Evolutionary conservation across 2,888 invertebrate genomes (phyloP).

Genomic region (Deilephila porcellus): DNA sequence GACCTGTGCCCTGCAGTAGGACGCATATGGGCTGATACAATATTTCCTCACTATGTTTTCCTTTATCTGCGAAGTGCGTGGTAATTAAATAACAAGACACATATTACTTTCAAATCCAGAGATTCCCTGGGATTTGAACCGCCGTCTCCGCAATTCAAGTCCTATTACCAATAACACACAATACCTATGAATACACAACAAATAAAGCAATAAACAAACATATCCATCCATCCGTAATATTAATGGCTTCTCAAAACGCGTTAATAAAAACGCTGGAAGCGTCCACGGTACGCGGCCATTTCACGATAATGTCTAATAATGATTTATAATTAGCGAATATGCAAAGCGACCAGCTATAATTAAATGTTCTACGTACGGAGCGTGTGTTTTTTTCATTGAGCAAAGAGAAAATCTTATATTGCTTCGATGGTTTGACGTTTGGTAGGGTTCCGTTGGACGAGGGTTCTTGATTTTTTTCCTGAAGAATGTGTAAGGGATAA

Average conservation of each 20-base stretch:
- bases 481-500: too few species aligned
- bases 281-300: constrained; percentile 16
- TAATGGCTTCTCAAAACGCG: constrained; percentile 11
- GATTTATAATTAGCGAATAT: constrained; percentile 53
- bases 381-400: constrained; percentile 50
- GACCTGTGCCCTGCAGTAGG: too few species aligned
- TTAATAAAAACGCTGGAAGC: constrained; percentile 4
- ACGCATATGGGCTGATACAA: too few species aligned
- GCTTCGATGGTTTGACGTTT: constrained; percentile 45
- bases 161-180: neutral
- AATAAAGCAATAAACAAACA: constrained; percentile 9
- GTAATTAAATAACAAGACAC: too few species aligned
- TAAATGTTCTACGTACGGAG: constrained; percentile 54
- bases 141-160: neutral
- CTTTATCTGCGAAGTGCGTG: too few species aligned
- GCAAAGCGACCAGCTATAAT: constrained; percentile 52
- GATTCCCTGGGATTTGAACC: too few species aligned
- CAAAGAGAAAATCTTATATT: constrained; percentile 61
- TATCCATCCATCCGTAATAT: constrained; percentile 17
- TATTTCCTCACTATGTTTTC: too few species aligned
- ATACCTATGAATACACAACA: neutral
- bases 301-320: constrained; percentile 42
- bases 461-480: neutral
- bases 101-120: too few species aligned
- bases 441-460: constrained; percentile 37